phyloP scores from a whole-genome alignment of 92 coral and sea anemone genomes.

The Paramuricea clavata region DNA sequence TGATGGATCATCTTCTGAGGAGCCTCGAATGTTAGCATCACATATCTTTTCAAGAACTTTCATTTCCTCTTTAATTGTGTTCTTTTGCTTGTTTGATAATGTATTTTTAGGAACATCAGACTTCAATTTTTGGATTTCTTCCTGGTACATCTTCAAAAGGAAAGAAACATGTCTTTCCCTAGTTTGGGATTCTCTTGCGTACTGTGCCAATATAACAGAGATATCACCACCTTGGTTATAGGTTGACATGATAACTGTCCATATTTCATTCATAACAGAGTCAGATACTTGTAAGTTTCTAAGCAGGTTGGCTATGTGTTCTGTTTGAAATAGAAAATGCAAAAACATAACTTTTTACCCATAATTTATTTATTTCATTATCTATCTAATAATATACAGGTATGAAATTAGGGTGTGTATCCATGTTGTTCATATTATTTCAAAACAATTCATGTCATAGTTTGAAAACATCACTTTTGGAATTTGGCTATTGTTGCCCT shows the following conservation, averaged over 20 bases:
- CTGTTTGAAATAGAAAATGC: no score
- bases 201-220: not conserved
- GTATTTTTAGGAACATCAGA: not conserved
- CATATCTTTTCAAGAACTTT: constrained; percentile 47
- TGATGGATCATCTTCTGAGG: constrained; percentile 37
- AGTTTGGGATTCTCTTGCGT: not conserved
- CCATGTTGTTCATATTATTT: no score
- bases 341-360: not conserved
- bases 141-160: not conserved
- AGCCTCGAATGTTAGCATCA: constrained; percentile 47
- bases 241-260: constrained; percentile 23
- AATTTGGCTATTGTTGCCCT: no score
- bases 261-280: constrained; percentile 17
- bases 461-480: no score
- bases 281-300: constrained; percentile 10
- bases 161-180: not conserved
- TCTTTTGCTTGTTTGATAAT: constrained; percentile 17
- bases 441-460: no score
- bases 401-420: no score
- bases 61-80: constrained; percentile 28
- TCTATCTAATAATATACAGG: no score
- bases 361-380: not conserved
- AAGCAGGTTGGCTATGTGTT: not conserved
- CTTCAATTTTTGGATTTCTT: not conserved
- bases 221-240: constrained; percentile 33